Percentiles rank a stretch among this genome's conserved stretches.
Evolutionary conservation across 2,888 invertebrate species (phyloP).

Genomic region (Synanthedon formicaeformis): DNA sequence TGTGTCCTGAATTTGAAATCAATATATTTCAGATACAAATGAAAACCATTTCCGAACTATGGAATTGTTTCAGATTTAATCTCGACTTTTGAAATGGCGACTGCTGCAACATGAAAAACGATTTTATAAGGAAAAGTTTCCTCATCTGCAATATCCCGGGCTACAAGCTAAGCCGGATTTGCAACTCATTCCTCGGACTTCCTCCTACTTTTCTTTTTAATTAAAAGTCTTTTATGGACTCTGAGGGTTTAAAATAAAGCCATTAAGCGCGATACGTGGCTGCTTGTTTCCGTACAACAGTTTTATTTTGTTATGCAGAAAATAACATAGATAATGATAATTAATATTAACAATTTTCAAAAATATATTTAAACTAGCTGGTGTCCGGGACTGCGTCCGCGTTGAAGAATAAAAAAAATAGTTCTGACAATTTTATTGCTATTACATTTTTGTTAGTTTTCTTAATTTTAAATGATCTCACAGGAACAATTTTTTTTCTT

Average conservation of each 20-base stretch:
- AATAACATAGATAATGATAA: no score
- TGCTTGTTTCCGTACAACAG: constrained; percentile 13
- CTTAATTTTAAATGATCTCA: no score
- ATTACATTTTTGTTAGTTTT: no score
- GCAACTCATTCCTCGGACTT: constrained; percentile 45
- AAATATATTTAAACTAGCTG: no score
- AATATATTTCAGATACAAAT: no score
- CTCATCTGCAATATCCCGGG: constrained; percentile 38
- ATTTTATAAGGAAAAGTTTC: constrained; percentile 43
- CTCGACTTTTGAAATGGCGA: constrained; percentile 16
- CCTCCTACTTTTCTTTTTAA: constrained; percentile 49
- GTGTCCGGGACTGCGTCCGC: no score
- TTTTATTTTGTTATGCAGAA: constrained; percentile 3
- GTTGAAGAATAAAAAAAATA: no score
- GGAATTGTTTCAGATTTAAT: constrained; percentile 11
- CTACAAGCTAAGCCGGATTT: constrained; percentile 50
- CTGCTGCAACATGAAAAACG: constrained; percentile 38
- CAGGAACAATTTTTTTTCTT: no score
- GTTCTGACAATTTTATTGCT: no score
- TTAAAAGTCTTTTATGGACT: constrained; percentile 54
- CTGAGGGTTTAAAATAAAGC: constrained; percentile 27
- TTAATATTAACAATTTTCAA: no score
- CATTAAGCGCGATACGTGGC: constrained; percentile 21
- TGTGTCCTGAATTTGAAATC: no score
- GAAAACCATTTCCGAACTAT: no score